Conservation (phyloP, 2,113 vertebrate genomes). For the Otocyon megalotis region DNA sequence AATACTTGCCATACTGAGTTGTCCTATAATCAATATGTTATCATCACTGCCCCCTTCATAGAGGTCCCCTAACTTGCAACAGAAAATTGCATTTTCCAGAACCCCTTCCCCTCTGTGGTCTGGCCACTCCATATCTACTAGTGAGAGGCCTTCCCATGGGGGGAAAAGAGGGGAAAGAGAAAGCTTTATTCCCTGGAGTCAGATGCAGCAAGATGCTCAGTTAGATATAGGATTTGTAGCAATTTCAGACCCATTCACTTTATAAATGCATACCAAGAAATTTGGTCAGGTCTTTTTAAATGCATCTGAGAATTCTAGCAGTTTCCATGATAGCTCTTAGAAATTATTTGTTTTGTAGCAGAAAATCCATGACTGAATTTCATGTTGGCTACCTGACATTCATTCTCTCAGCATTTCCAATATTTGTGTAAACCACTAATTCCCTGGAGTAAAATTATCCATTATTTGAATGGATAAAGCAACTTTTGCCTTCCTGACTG, state of each 20-base stretch:
- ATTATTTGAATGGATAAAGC: not conserved
- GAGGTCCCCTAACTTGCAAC: not conserved
- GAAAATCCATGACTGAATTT: not conserved
- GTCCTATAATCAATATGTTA: not conserved
- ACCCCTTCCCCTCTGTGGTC: not conserved
- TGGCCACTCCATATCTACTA: not conserved
- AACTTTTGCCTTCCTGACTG: not conserved
- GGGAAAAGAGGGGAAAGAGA: not conserved
- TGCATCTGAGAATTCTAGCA: not conserved
- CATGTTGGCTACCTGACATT: not conserved
- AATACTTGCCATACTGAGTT: not conserved
- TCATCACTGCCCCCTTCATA: not conserved
- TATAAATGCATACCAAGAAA: not conserved
- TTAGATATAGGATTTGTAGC: not conserved
- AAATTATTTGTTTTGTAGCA: not conserved
- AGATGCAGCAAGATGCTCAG: not conserved
- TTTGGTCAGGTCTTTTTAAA: not conserved
- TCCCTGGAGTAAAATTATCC: not conserved
- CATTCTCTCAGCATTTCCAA: not conserved
- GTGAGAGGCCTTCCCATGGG: rapidly evolving
- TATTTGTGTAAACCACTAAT: constrained; percentile 23
- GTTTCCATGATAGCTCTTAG: not conserved
- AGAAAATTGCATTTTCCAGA: constrained; percentile 12
- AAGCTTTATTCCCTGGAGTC: not conserved
- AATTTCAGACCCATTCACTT: not conserved